Percentiles rank a stretch among this genome's conserved stretches.
phyloP scores from a whole-genome alignment of 2,797 vertebrate species.

The Enteromius trimaculatus region DNA sequence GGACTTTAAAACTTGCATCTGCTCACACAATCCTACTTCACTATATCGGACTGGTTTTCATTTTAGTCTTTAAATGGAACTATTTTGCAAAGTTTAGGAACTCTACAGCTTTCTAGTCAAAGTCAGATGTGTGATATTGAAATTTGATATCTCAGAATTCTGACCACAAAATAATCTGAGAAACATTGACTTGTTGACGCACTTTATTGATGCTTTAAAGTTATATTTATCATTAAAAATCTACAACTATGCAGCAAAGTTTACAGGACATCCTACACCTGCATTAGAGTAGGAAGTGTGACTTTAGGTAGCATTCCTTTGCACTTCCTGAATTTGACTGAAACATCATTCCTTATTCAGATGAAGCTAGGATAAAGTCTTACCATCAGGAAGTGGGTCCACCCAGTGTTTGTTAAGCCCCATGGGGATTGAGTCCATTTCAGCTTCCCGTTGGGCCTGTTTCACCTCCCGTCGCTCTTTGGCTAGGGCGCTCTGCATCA shows the following conservation, averaged over 20 bases:
- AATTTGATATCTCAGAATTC: neutral
- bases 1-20: neutral
- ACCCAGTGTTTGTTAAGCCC: conserved; percentile 99
- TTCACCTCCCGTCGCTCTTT: conserved; percentile 96
- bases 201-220: neutral
- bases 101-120: neutral
- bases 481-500: conserved; percentile 98
- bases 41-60: neutral
- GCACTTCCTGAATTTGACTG: neutral
- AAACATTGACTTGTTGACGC: neutral
- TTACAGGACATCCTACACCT: neutral
- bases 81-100: neutral
- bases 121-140: neutral
- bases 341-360: neutral
- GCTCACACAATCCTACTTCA: neutral
- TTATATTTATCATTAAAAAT: neutral
- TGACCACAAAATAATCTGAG: neutral
- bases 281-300: neutral
- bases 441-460: conserved; percentile 95
- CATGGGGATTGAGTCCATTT: conserved; percentile 99
- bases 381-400: conserved; percentile 96
- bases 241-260: neutral
- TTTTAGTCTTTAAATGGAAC: neutral
- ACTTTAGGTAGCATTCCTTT: neutral
- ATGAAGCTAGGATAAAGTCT: conserved; percentile 41